Percentiles rank a stretch among this genome's conserved stretches.
Evolutionary conservation across 2,113 vertebrate species (phyloP).

Genomic region (Galeopterus variegatus): DNA sequence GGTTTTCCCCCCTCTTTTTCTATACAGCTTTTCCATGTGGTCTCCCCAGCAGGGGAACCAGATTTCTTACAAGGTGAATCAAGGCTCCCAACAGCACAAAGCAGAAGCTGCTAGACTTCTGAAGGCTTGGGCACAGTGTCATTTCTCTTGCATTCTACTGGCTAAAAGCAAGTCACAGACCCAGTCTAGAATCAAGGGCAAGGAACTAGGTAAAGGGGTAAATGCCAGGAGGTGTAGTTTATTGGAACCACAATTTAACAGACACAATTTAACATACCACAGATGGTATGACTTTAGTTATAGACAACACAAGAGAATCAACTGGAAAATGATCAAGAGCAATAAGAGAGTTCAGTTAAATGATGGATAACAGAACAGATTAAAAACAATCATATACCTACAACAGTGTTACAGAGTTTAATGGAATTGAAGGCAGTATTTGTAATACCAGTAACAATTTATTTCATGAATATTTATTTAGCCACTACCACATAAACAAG

Average conservation of each 20-base stretch:
- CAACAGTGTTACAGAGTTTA: background rate
- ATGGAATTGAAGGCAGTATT: background rate
- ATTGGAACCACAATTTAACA: background rate
- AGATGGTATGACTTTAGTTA: background rate
- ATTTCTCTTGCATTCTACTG: background rate
- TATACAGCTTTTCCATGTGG: background rate
- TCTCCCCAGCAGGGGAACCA: background rate
- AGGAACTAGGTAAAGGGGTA: background rate
- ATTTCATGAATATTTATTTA: slow-evolving; percentile 12
- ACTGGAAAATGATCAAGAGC: background rate
- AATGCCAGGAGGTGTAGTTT: background rate
- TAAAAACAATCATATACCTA: background rate
- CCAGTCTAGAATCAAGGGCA: background rate
- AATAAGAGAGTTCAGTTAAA: background rate
- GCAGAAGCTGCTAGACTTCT: background rate
- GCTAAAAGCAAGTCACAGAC: slow-evolving; percentile 23
- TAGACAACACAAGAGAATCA: background rate
- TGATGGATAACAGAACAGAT: background rate
- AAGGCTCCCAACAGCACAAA: background rate
- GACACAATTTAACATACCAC: background rate
- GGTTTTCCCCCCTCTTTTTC: background rate
- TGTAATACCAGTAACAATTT: background rate
- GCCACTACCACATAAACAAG: background rate
- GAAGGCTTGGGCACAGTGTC: background rate
- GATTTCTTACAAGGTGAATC: background rate